Evolutionary conservation across 2,797 vertebrate species (phyloP), one percentile per base, ranked within the genome.

Genomic region (Amazonetta brasiliensis): DNA sequence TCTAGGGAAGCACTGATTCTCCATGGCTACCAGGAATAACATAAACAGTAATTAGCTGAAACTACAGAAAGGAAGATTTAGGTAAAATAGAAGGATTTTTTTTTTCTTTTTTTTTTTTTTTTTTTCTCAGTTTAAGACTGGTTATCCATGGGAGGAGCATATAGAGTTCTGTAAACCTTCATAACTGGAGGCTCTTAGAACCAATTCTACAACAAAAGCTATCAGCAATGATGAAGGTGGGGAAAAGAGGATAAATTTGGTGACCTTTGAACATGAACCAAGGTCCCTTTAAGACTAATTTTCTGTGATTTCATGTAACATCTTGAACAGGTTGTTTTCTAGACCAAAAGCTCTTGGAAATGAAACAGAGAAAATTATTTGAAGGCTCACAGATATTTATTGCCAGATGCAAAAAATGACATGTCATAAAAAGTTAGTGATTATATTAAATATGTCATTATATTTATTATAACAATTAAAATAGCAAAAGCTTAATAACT

Each of bases 401-500:
- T 96, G 95, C 96, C 95, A 90, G 46, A 83, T 83, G 96, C 95
- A 97, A 97, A 97, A 96, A 82, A 94, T 93, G 89, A 59, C 82
- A 84, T 17, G 28, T 71, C 89, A 86, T 95, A 95, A 97, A 98
- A 98, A 96, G 85, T 82, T 87, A 86, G 67, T 76, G 94, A 96
- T 97, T 97, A 59, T 91, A 98, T 97, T 97, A 93, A 95, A 97
- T 94, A 96, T 89, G 95, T 52, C 92, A 85, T 95, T 85, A 74
- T 94, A 97, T 98, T 98, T 98, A 97, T 97, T 93, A 66, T 92
- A 97, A 97, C 95, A 97, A 97, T 98, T 97, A 97, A 98, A 97
- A 95, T 8, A 97, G 93, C 95, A 97, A 97, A 97, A 96, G 89
- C 94, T 95, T 95, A 95, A 93, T 97, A 97, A 97, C 85, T 97